Evolutionary conservation across 2,888 invertebrate species (phyloP).

Genomic region (Escarpia spicata): DNA sequence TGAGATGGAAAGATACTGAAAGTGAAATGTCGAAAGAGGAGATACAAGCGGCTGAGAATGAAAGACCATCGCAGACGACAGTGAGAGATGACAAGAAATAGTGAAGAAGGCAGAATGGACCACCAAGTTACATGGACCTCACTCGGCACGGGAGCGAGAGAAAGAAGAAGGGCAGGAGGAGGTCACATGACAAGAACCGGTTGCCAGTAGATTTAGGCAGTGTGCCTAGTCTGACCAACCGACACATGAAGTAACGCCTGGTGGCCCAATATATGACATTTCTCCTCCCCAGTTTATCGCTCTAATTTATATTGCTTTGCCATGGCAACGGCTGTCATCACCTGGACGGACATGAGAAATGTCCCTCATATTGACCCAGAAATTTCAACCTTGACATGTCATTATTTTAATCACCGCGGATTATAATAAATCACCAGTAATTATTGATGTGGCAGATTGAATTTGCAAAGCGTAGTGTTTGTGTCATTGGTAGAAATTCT

Average conservation of each 20-base stretch:
- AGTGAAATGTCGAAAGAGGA: no score
- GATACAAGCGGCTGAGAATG: no score
- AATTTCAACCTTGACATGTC: not conserved
- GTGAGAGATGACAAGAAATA: no score
- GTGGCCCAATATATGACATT: not conserved
- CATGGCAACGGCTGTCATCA: not conserved
- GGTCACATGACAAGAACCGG: not conserved
- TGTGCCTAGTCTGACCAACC: not conserved
- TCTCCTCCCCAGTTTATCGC: not conserved
- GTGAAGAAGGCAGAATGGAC: no score
- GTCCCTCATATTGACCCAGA: not conserved
- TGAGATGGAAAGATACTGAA: no score
- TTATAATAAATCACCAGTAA: not conserved
- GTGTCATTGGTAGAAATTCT: not conserved
- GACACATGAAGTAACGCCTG: not conserved
- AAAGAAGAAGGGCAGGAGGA: no score
- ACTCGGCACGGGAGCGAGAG: no score
- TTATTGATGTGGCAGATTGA: not conserved
- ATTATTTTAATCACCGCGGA: not conserved
- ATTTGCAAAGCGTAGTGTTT: not conserved
- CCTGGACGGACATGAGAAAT: not conserved
- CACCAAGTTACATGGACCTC: no score
- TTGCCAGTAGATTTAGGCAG: not conserved
- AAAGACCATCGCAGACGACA: no score
- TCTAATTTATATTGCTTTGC: conserved; percentile 1